phyloP scores from a whole-genome alignment of 1,140 invertebrate species.

The Drosophila serrata region DNA sequence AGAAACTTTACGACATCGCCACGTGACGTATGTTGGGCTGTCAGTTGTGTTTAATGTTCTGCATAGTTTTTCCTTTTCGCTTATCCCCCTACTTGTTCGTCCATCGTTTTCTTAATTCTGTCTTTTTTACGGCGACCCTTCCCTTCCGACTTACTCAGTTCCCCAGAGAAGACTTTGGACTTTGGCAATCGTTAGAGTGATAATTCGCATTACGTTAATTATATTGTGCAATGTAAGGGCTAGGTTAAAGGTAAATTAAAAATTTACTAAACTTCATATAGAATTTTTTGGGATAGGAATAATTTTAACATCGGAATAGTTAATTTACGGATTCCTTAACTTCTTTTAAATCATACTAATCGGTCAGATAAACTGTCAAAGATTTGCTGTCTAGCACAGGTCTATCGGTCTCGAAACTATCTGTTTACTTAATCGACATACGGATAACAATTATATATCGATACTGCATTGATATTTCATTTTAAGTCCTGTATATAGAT shows the following conservation, averaged over 20 bases:
- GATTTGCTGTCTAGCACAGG: no score
- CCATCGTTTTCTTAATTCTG: conserved; percentile 4
- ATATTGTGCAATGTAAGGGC: neutral
- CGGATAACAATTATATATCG: no score
- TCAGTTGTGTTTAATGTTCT: conserved; percentile 82
- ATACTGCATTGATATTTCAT: no score
- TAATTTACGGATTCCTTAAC: neutral
- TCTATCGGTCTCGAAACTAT: no score
- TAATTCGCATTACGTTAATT: conserved; percentile 13
- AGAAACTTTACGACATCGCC: conserved; percentile 78
- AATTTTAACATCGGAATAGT: neutral
- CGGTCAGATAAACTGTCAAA: neutral
- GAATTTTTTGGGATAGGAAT: neutral
- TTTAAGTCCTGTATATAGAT: no score
- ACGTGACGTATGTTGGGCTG: conserved; percentile 81
- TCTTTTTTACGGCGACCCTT: conserved; percentile 19
- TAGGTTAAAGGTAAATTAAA: neutral
- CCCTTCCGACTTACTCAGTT: conserved; percentile 1
- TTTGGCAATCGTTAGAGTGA: neutral
- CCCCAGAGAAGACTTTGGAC: neutral
- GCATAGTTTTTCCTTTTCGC: conserved; percentile 50
- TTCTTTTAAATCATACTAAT: neutral
- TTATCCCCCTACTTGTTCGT: conserved; percentile 7
- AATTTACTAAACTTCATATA: neutral
- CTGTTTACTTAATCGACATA: no score